Evolutionary conservation across 2,797 vertebrate species (phyloP).

Genomic region (Echiichthys vipera): DNA sequence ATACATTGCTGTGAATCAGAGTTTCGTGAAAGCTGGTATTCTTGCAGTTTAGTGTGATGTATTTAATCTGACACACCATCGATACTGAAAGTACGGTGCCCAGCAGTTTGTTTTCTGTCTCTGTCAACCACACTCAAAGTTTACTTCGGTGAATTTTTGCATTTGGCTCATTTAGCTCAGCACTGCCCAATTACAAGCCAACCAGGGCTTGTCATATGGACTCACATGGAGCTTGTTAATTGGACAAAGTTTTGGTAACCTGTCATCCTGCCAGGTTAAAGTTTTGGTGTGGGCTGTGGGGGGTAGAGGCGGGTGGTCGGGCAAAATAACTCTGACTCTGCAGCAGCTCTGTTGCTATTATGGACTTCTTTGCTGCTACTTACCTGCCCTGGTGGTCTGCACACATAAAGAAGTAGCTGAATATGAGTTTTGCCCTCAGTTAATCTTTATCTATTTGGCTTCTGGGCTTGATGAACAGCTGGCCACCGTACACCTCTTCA

Average conservation of each 20-base stretch:
- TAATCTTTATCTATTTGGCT: neutral
- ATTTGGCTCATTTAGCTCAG: conserved; percentile 53
- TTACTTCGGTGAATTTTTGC: conserved; percentile 42
- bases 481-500: neutral
- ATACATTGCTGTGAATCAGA: neutral
- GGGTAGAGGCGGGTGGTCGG: conserved; percentile 48
- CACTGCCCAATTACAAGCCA: conserved; percentile 63
- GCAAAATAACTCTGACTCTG: conserved; percentile 33
- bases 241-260: conserved; percentile 60
- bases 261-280: conserved; percentile 65
- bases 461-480: neutral
- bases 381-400: neutral
- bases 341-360: conserved; percentile 33
- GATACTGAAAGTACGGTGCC: conserved; percentile 34
- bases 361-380: conserved; percentile 18
- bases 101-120: conserved; percentile 43
- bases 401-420: conserved; percentile 11
- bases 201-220: conserved; percentile 47
- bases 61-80: conserved; percentile 58
- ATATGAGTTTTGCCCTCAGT: neutral
- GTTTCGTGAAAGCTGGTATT: conserved; percentile 12
- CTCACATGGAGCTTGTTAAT: conserved; percentile 61
- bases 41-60: conserved; percentile 52
- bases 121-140: conserved; percentile 33
- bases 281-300: conserved; percentile 27